Conservation (phyloP, 2,113 vertebrate genomes). For the Aldabrachelys gigantea region DNA sequence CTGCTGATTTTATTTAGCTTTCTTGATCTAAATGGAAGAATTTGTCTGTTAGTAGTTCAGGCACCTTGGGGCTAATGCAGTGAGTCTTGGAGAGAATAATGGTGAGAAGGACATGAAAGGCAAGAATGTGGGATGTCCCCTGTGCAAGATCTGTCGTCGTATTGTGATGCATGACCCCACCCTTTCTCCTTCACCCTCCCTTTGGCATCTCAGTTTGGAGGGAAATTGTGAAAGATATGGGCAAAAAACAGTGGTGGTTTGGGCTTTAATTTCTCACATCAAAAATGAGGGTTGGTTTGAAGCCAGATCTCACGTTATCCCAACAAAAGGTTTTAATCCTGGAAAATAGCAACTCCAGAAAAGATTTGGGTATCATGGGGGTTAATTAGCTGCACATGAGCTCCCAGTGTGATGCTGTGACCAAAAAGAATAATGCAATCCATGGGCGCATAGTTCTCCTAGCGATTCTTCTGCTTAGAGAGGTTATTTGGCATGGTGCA, state of each 20-base stretch:
- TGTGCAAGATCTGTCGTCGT: background rate
- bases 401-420: background rate
- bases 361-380: background rate
- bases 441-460: background rate
- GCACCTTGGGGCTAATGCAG: background rate
- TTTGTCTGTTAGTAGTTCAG: background rate
- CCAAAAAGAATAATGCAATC: background rate
- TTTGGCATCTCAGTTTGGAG: background rate
- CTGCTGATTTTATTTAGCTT: background rate
- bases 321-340: background rate
- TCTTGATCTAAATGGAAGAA: background rate
- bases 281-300: background rate
- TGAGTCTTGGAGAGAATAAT: background rate
- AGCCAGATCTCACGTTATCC: background rate
- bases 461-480: background rate
- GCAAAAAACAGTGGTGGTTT: background rate
- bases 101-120: background rate
- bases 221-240: background rate
- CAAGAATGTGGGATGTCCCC: background rate
- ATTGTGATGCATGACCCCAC: background rate
- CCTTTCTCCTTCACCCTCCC: background rate
- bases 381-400: background rate
- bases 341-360: background rate
- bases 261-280: background rate
- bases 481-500: accelerated